Evolutionary conservation across 2,888 invertebrate genomes (phyloP).

Genomic region (Empis livida): DNA sequence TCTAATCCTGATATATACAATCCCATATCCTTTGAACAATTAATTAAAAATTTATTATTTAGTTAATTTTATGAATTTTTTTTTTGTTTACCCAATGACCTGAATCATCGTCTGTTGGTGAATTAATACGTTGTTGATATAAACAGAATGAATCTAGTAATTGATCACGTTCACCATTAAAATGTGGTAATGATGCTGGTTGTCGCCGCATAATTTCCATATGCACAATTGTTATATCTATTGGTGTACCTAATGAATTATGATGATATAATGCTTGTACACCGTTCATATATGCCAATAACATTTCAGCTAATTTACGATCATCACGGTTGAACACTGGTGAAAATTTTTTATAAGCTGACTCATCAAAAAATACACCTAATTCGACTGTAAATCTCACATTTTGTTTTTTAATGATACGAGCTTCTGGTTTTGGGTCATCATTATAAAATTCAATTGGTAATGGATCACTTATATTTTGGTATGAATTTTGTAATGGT

Average conservation of each 20-base stretch:
- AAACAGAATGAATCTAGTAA: constrained; percentile 63
- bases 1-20: constrained; percentile 57
- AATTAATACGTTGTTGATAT: constrained; percentile 53
- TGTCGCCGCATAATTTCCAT: constrained; percentile 57
- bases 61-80: too few relatives aligned
- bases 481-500: too few relatives aligned
- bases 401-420: not conserved
- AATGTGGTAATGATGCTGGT: constrained; percentile 46
- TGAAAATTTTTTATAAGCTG: constrained; percentile 55
- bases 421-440: too few relatives aligned
- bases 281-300: constrained; percentile 66
- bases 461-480: too few relatives aligned
- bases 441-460: too few relatives aligned
- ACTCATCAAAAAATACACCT: constrained; percentile 61
- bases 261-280: constrained; percentile 71
- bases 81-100: too few relatives aligned
- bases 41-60: too few relatives aligned
- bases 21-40: constrained; percentile 55
- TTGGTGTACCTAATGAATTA: constrained; percentile 49
- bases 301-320: constrained; percentile 53
- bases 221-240: constrained; percentile 56
- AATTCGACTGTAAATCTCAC: constrained; percentile 49
- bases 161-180: constrained; percentile 51
- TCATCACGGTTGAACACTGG: constrained; percentile 55
- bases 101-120: constrained; percentile 39